Evolutionary conservation across 2,113 vertebrate genomes (phyloP).

Genomic region (Camelus dromedarius): DNA sequence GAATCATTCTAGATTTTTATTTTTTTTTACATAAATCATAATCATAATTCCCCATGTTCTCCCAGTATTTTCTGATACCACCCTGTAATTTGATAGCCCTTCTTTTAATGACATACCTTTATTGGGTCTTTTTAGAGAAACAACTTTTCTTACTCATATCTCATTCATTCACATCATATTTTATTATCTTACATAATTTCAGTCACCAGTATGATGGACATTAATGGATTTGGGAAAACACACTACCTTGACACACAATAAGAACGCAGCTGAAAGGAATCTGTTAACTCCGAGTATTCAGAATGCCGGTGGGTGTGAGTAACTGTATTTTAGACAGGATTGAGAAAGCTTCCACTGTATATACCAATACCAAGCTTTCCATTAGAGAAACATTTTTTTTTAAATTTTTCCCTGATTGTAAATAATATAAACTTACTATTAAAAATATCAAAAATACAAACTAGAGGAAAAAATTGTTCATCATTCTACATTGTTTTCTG

Average conservation of each 20-base stretch:
- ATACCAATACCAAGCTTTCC: not conserved
- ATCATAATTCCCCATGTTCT: not conserved
- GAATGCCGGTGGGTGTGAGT: not conserved
- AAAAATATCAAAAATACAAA: conserved; percentile 2
- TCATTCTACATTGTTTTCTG: not conserved
- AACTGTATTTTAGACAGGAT: not conserved
- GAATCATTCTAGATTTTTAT: not conserved
- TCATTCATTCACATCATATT: not conserved
- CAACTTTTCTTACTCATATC: not conserved
- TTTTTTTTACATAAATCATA: not conserved
- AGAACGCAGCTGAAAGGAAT: not conserved
- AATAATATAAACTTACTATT: not conserved
- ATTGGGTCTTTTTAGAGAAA: not conserved
- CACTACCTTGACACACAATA: not conserved
- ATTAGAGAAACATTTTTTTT: not conserved
- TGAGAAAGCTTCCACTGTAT: not conserved
- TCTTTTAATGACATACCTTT: not conserved
- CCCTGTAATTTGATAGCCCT: not conserved
- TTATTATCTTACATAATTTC: not conserved
- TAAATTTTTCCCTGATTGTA: conserved; percentile 12
- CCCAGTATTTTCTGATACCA: not conserved
- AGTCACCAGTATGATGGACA: not conserved
- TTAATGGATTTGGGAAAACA: not conserved
- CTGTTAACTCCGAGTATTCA: not conserved
- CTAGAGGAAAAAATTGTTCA: not conserved